Evolutionary conservation across 1,140 invertebrate genomes (phyloP).

Genomic region (Drosophila ogumai): DNA sequence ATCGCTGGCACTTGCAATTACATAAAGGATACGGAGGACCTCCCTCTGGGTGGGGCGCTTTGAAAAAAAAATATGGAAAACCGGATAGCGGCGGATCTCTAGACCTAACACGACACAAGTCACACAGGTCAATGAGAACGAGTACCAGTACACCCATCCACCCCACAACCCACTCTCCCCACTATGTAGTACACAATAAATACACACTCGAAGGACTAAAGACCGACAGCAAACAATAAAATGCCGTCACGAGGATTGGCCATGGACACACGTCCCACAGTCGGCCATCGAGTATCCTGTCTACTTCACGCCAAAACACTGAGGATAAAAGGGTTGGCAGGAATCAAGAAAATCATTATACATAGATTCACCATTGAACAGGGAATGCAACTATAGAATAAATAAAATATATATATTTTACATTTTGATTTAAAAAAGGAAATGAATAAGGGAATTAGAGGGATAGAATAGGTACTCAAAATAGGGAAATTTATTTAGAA

Average conservation of each 20-base stretch:
- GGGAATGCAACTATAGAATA: neutral
- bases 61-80: conserved; percentile 27
- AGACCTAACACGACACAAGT: conserved; percentile 23
- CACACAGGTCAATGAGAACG: conserved; percentile 4
- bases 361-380: neutral
- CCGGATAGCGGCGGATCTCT: conserved; percentile 37
- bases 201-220: conserved; percentile 59
- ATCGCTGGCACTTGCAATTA: conserved; percentile 72
- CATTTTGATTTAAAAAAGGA: neutral
- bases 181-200: conserved; percentile 6
- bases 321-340: conserved; percentile 3
- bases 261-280: conserved; percentile 21
- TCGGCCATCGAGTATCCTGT: conserved; percentile 38
- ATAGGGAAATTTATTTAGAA: too few relatives aligned
- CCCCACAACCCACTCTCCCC: neutral
- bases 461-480: too few relatives aligned
- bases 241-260: conserved; percentile 70
- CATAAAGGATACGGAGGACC: conserved; percentile 41
- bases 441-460: neutral
- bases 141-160: neutral
- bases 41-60: neutral
- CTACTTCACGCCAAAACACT: conserved; percentile 36
- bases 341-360: conserved; percentile 7
- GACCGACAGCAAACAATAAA: conserved; percentile 70
- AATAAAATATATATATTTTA: neutral